A percentile compares a stretch with the other conserved stretches of the same genome.
Conservation (phyloP, 1,140 invertebrate species). For the Amphibalanus amphitrite region DNA sequence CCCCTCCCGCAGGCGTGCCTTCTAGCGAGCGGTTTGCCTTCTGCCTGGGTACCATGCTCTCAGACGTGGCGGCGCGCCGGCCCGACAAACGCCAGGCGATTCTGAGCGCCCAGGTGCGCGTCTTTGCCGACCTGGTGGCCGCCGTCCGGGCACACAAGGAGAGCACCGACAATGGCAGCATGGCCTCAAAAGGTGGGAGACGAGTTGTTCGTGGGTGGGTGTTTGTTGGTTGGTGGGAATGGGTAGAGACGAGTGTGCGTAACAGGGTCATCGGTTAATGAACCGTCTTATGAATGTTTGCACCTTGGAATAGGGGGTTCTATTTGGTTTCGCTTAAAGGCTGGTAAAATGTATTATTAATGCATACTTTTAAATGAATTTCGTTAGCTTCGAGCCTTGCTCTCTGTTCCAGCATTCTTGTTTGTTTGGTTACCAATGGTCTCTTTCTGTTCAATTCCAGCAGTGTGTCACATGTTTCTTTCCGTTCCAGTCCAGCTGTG, state of each 20-base stretch:
- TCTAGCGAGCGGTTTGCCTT: conserved; percentile 31
- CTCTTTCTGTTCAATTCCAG: background rate
- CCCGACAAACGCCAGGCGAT: background rate
- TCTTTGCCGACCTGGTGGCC: background rate
- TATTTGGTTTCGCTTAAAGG: background rate
- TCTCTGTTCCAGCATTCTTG: no score
- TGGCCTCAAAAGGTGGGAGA: background rate
- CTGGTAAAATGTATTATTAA: background rate
- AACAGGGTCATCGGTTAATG: no score
- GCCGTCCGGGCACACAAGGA: background rate
- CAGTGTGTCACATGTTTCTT: conserved; percentile 4
- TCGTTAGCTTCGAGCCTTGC: no score
- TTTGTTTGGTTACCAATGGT: background rate
- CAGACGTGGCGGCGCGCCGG: conserved; percentile 27
- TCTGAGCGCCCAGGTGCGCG: background rate
- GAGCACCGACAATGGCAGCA: background rate
- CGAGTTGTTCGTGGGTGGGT: conserved; percentile 24
- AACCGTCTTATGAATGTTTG: no score
- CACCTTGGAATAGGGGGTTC: no score
- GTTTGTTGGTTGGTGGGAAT: no score
- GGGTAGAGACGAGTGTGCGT: no score
- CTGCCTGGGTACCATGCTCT: conserved; percentile 30
- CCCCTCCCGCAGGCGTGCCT: no score
- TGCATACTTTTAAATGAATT: background rate
- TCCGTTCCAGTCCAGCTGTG: conserved; percentile 45